A percentile compares a stretch with the other conserved stretches of the same genome.
phyloP scores from a whole-genome alignment of 2,888 invertebrate species.

The Gortyna flavago region DNA sequence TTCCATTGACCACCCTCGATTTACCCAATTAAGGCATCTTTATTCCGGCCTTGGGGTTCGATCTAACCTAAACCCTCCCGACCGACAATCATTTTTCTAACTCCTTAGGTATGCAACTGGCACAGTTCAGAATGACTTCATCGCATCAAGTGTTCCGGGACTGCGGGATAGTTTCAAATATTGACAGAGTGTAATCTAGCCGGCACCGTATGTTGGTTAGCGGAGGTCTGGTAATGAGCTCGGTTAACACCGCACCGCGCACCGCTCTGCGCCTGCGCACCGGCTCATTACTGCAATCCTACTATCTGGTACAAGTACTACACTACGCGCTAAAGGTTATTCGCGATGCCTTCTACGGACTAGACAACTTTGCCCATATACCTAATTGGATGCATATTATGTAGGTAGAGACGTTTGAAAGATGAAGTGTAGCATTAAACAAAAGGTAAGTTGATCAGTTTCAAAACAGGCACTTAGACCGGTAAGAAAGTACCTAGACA shows the following conservation, averaged over 20 bases:
- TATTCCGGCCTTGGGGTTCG: neutral
- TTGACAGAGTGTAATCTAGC: slow-evolving; percentile 88
- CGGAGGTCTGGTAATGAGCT: slow-evolving; percentile 83
- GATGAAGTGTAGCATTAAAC: neutral
- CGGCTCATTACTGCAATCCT: slow-evolving; percentile 85
- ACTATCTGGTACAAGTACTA: slow-evolving; percentile 72
- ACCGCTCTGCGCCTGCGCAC: slow-evolving; percentile 63
- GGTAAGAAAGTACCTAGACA: neutral
- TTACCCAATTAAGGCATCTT: too few species aligned
- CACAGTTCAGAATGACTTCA: slow-evolving; percentile 56
- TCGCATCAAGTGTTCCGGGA: slow-evolving; percentile 58
- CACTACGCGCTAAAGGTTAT: slow-evolving; percentile 81
- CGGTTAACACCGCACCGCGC: slow-evolving; percentile 79
- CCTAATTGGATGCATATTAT: slow-evolving; percentile 42
- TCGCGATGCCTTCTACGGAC: slow-evolving; percentile 75
- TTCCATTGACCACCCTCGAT: neutral
- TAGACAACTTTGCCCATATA: slow-evolving; percentile 54
- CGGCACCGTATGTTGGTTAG: slow-evolving; percentile 82
- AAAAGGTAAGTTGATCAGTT: neutral
- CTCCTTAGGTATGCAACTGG: neutral
- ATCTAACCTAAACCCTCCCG: neutral
- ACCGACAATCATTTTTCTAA: neutral
- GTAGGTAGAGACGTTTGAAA: neutral
- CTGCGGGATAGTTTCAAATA: slow-evolving; percentile 78
- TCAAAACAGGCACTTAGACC: neutral